Percentiles rank a stretch among this genome's conserved stretches.
phyloP scores from a whole-genome alignment of 1,140 invertebrate genomes.

The Sinonovacula constricta region DNA sequence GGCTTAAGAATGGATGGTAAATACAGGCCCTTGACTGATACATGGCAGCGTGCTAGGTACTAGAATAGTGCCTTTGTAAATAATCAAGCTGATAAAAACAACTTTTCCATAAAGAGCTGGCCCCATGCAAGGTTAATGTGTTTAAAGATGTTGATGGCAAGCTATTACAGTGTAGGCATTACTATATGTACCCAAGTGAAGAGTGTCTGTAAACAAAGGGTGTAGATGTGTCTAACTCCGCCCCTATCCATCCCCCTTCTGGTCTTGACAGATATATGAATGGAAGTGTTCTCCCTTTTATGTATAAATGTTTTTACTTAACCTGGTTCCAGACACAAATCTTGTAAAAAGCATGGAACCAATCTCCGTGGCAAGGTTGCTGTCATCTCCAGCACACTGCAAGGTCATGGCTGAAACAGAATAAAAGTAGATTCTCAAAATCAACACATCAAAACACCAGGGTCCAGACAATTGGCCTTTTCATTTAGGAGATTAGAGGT shows the following conservation, averaged over 20 bases:
- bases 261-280: background rate
- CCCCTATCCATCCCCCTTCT: background rate
- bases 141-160: background rate
- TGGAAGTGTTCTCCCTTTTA: background rate
- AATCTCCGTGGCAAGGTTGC: conserved; percentile 79
- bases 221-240: background rate
- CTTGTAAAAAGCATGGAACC: conserved; percentile 87
- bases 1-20: background rate
- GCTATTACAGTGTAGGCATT: background rate
- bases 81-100: no score
- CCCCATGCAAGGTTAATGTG: background rate
- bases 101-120: no score
- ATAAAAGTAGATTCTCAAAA: no score
- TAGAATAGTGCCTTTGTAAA: no score
- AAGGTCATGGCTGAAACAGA: conserved; percentile 62
- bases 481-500: no score
- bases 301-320: no score
- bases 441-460: no score
- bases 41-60: background rate
- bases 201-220: background rate
- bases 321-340: conserved; percentile 85
- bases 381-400: conserved; percentile 26
- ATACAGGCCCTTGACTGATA: background rate
- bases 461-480: no score
- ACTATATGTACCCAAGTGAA: background rate